Conservation (phyloP, 2,888 invertebrate genomes). For the Myopa tessellatipennis region DNA sequence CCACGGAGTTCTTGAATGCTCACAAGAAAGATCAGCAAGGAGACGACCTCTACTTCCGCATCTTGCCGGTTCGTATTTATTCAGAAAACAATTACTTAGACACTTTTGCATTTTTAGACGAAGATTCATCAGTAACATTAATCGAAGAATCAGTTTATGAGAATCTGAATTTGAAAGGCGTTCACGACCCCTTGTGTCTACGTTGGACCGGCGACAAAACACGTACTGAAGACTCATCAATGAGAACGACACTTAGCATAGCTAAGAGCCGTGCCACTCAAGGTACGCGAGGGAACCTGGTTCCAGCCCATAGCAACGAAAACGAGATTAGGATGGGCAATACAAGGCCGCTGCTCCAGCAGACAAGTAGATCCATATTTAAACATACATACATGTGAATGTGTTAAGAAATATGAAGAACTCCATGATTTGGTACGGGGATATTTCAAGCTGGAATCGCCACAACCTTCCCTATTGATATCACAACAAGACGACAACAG, state of each 20-base stretch:
- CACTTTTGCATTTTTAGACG: conserved; percentile 36
- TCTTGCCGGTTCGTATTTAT: conserved; percentile 19
- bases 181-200: conserved; percentile 25
- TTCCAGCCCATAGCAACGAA: no score
- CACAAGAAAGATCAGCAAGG: conserved; percentile 8
- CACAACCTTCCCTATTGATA: no score
- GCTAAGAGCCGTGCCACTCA: no score
- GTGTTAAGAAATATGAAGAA: conserved; percentile 31
- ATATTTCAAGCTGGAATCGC: no score
- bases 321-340: no score
- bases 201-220: conserved; percentile 11
- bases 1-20: neutral
- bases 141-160: conserved; percentile 39
- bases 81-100: conserved; percentile 16
- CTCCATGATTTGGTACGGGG: conserved; percentile 40
- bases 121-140: conserved; percentile 35
- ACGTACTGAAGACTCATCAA: conserved; percentile 29
- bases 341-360: no score
- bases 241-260: conserved; percentile 15
- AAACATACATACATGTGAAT: conserved; percentile 38
- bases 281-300: no score
- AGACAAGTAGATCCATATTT: conserved; percentile 7
- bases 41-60: conserved; percentile 21
- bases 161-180: conserved; percentile 17
- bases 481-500: no score